Evolutionary conservation across 2,113 vertebrate species (phyloP), one percentile per base, ranked within the genome.

Genomic region (Atlantisia rogersi): DNA sequence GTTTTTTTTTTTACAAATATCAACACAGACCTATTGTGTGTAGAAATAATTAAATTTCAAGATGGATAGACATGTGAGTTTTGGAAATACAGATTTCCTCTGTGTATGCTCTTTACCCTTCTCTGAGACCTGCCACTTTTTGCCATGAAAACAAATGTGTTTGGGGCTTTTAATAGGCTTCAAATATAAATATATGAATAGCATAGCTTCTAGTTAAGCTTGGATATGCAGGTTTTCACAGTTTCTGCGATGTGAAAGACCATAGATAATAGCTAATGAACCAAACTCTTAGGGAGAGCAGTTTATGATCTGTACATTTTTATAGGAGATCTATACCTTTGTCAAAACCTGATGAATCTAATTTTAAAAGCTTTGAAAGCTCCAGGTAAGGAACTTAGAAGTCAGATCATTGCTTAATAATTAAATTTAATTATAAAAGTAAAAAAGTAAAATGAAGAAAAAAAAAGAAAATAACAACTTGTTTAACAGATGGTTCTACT

Each of bases 401-500:
- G 12, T 17, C 75, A 5, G 20, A 82, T n/a, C 28, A 70, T 46
- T 88, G 7, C 4, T 85, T 92, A 77, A 80, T 87, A 84, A 90
- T 68, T 31, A 79, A 29, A 44, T 76, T 63, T 77, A 85, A 55
- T 68, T 94, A 48, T 58, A 70, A 81, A 86, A 78, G 6, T 44
- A 77, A 73, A 78, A 3, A 69, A 63, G 19, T 55, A 29, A 92
- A 95, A 82, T 37, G 0, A 48, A 59, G 0, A 42, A 53, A 53
- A 53, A n/a, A 67, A 60, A 69, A 50, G 3, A 95, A 95, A 94
- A 59, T 82, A 96, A 91, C 70, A 97, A 97, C 32, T 94, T 94
- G 46, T 94, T 95, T 93, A 97, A 97, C 98, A 98, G 98, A 98
- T 97, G 97, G 97, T 82, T 92, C 42, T 91, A 96, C 88, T 96